Conservation (phyloP, 2,888 invertebrate genomes). For the Busseola fusca region DNA sequence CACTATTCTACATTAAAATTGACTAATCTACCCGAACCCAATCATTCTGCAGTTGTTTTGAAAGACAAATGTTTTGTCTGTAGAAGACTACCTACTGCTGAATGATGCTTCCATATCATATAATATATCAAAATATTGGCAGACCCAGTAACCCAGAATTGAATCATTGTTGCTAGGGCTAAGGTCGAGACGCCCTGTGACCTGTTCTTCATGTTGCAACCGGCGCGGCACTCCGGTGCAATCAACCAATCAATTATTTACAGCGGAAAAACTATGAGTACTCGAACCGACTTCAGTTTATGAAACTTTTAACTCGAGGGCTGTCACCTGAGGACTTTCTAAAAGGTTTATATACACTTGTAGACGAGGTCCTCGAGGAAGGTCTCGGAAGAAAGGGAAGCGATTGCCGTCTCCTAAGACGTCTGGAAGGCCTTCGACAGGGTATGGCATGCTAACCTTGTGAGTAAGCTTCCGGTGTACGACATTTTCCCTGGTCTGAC, state of each 20-base stretch:
- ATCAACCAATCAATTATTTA: constrained; percentile 47
- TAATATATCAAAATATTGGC: constrained; percentile 2
- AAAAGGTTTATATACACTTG: neutral
- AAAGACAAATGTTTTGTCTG: neutral
- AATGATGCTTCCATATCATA: neutral
- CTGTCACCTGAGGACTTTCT: neutral
- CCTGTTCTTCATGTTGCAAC: constrained; percentile 14
- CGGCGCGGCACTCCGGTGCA: constrained; percentile 29
- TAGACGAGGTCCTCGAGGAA: no score
- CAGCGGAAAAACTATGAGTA: constrained; percentile 21
- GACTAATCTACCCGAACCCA: neutral
- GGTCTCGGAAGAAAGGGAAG: no score
- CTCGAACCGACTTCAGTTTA: constrained; percentile 20
- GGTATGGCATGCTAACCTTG: no score
- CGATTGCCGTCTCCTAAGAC: no score
- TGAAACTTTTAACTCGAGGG: neutral
- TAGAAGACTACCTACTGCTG: neutral
- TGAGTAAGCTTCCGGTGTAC: no score
- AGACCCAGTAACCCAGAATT: constrained; percentile 34
- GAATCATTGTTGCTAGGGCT: constrained; percentile 20
- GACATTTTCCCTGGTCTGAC: no score
- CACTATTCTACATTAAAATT: no score
- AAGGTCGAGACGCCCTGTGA: constrained; percentile 26
- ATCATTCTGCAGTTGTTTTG: neutral
- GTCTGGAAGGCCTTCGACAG: no score